These are phyloP conservation scores for Sisyra terminalis DNA, from an alignment of 2,888 invertebrate species.

Conservation along the genomic window DNA sequence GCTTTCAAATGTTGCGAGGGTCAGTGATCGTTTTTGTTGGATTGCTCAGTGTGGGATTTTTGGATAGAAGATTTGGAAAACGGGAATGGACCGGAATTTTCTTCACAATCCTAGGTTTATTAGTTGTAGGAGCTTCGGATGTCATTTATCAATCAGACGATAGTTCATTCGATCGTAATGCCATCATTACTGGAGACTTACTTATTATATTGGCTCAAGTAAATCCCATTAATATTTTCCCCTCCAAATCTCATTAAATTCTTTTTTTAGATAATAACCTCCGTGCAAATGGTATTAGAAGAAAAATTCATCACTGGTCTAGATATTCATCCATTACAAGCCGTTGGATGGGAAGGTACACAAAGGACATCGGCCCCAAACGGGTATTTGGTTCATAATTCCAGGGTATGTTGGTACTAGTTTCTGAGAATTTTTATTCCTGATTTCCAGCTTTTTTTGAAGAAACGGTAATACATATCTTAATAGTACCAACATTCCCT, in stretches of 20 bases:
- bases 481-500: too few relatives aligned
- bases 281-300: conserved; percentile 88
- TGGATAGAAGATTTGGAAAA: conserved; percentile 42
- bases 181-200: conserved; percentile 66
- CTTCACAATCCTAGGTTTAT: conserved; percentile 51
- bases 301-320: conserved; percentile 74
- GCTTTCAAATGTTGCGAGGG: conserved; percentile 92
- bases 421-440: too few relatives aligned
- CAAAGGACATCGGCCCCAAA: too few relatives aligned
- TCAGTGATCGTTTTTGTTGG: conserved; percentile 83
- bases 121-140: conserved; percentile 60
- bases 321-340: conserved; percentile 79
- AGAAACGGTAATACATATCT: too few relatives aligned
- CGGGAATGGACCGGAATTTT: conserved; percentile 66
- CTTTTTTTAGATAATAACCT: conserved; percentile 50
- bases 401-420: too few relatives aligned
- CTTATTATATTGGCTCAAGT: conserved; percentile 53
- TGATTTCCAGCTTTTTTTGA: too few relatives aligned
- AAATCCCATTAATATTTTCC: conserved; percentile 15
- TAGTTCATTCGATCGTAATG: conserved; percentile 39
- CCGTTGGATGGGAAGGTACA: conserved; percentile 83
- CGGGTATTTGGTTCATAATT: too few relatives aligned
- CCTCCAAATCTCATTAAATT: too few relatives aligned
- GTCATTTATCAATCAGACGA: conserved; percentile 30
- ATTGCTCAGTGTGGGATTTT: conserved; percentile 66